Evolutionary conservation across 2,797 vertebrate species (phyloP), one percentile per base, ranked within the genome.

Genomic region (Argyrosomus regius): DNA sequence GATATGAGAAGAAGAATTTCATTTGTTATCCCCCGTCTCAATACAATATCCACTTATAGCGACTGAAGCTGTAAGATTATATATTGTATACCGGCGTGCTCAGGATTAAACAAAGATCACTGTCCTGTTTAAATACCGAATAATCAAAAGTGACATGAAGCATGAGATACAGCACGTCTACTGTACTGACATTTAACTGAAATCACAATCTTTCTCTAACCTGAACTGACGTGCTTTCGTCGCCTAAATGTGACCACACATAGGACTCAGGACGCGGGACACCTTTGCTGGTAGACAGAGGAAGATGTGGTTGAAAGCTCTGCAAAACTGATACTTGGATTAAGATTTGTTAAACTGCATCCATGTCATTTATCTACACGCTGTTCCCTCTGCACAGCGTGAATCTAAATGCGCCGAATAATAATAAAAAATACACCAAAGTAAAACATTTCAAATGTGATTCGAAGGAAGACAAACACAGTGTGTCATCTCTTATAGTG

Each of bases 401-500:
- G 12, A 49, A 50, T 48, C n/a, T 28, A 17, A 48, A 72, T 6
- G 7, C 17, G 17, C 48, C 17, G 9, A 43, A 12, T 8, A 10
- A 1, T 3, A 17, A n/a, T 1, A 58, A 26, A 16, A 56, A 7
- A 50, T 6, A 2, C 39, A 35, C 6, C 13, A n/a, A 9, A 20
- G 54, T 58, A 43, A 72, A 58, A 59, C 11, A 2, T n/a, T 24
- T 26, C 10, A 46, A 26, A 28, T 46, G 45, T 7, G 22, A 24
- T 28, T 46, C 16, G 1, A 18, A 57, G 50, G 20, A 58, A 53
- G 48, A 59, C 53, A 67, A 57, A 63, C 16, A 57, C 5, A 16
- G 0, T 11, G 8, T 50, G 28, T 68, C 59, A 28, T 35, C 49
- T 75, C 14, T 71, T 63, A 61, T 59, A 72, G 58, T 28, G 10